Base-by-base conservation (phyloP, 2,888 invertebrate genomes). In the Papilio elwesi region DNA sequence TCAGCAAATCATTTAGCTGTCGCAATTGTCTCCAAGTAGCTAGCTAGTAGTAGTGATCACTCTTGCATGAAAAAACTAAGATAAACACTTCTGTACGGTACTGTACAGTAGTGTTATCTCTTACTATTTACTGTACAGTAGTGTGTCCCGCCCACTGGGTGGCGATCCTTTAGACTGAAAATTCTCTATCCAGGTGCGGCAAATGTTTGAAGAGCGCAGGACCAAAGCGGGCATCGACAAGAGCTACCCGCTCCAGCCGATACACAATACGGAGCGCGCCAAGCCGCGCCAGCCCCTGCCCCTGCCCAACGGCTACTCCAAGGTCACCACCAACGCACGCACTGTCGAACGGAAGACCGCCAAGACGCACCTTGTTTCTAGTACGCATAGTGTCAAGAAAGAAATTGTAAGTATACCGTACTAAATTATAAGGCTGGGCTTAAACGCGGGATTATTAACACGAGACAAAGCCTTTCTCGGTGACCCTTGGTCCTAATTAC, bases 191-290 rank as follows among this genome's bases (percentile, higher is more conserved):
- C 83, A 96, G 96, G 97, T 97, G 47, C 95, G 97, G 13, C 97
- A 97, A 91, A 96, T 97, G 96, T 97, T 97, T 83, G 97, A 97
- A 83, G 97, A 97, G 85, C 95, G 97, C 43, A 95, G 97, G 53
- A 92, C 93, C 26, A 96, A 96, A 78, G 96, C 95, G 5, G 97
- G 97, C 51, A 96, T 97, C 77, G 97, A 97, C 89, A 96, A 96
- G 80, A 97, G 97, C 83, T 96, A 97, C 87, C 97, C 97, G 0
- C 91, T 97, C 0, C 96, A 97, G 82, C 97, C 97, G 0, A 94
- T 97, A 71, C 94, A 94, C 79, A 95, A 95, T 80, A 91, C 91
- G 80, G 90, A 91, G 49, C 82, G 89, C 52, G 76, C 82, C 3
- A 80, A 83, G 12, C 76, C 80, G 0, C 82, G 90, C 67, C 91